phyloP scores from a whole-genome alignment of 2,113 vertebrate species.

The Hoplias malabaricus region DNA sequence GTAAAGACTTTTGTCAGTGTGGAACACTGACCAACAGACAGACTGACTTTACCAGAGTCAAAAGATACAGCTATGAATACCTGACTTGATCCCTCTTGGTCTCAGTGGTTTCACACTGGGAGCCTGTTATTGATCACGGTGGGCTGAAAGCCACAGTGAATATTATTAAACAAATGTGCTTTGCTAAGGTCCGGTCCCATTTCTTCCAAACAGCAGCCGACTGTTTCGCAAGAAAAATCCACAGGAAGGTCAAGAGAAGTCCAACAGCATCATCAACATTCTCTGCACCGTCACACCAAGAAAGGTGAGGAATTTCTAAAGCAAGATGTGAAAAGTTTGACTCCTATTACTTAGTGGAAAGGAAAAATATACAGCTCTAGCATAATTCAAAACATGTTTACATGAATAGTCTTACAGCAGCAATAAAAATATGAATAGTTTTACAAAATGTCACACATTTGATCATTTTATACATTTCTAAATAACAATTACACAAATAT shows the following conservation, averaged over 20 bases:
- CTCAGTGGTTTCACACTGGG: conserved; percentile 7
- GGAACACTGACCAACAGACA: conserved; percentile 21
- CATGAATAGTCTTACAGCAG: neutral
- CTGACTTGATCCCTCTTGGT: conserved; percentile 24
- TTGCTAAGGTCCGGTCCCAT: conserved; percentile 33
- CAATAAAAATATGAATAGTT: neutral
- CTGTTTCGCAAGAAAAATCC: conserved; percentile 78
- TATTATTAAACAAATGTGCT: neutral
- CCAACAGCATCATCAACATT: conserved; percentile 82
- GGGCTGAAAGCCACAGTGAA: conserved; percentile 1
- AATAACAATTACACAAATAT: too few species aligned
- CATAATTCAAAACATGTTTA: neutral
- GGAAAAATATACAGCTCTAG: neutral
- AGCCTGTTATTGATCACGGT: neutral
- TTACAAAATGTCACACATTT: neutral
- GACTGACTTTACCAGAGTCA: conserved; percentile 23
- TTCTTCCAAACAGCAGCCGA: conserved; percentile 67
- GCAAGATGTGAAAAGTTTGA: neutral
- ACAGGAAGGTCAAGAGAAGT: conserved; percentile 80
- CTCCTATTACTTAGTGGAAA: neutral
- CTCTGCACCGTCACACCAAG: conserved; percentile 75
- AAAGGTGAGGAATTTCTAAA: conserved; percentile 63
- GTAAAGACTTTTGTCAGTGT: conserved; percentile 34
- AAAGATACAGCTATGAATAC: neutral
- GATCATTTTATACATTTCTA: neutral